phyloP scores from a whole-genome alignment of 2,113 vertebrate species.

The Petromus typicus region DNA sequence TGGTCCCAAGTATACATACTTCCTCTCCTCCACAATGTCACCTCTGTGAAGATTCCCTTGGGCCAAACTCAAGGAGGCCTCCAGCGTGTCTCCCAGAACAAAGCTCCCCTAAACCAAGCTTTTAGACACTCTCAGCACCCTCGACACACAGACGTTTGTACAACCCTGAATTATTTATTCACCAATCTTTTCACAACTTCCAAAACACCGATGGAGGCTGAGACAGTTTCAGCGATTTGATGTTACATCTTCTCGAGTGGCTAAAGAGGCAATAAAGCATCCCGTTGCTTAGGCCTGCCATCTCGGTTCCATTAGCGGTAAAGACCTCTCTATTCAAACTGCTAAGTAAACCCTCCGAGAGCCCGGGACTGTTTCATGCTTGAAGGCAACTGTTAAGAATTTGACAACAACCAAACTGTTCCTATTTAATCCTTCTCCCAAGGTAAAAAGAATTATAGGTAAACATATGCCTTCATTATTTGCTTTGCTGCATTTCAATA shows the following conservation, averaged over 20 bases:
- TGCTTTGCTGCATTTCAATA: slow-evolving; percentile 94
- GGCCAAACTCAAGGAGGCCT: neutral
- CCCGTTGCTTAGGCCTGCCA: slow-evolving; percentile 91
- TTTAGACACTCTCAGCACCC: slow-evolving; percentile 84
- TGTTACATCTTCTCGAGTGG: slow-evolving; percentile 91
- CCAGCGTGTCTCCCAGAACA: slow-evolving; percentile 78
- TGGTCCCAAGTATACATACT: slow-evolving; percentile 57
- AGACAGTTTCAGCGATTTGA: slow-evolving; percentile 89
- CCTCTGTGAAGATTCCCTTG: slow-evolving; percentile 74
- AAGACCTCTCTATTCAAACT: slow-evolving; percentile 92
- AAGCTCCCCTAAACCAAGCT: slow-evolving; percentile 82
- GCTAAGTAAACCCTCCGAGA: slow-evolving; percentile 92
- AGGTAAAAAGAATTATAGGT: slow-evolving; percentile 95
- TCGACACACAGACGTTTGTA: slow-evolving; percentile 81
- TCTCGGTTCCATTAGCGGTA: slow-evolving; percentile 92
- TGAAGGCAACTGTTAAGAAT: slow-evolving; percentile 94
- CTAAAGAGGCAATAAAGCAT: slow-evolving; percentile 91
- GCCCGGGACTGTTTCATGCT: slow-evolving; percentile 91
- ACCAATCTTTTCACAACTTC: slow-evolving; percentile 85
- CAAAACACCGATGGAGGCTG: slow-evolving; percentile 82
- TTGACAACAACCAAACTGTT: slow-evolving; percentile 95
- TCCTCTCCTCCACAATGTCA: slow-evolving; percentile 68
- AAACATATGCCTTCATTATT: slow-evolving; percentile 96
- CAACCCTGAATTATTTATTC: slow-evolving; percentile 91
- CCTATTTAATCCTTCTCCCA: slow-evolving; percentile 95